phyloP scores from a whole-genome alignment of 2,113 vertebrate species.

The Melanocharis versteri region DNA sequence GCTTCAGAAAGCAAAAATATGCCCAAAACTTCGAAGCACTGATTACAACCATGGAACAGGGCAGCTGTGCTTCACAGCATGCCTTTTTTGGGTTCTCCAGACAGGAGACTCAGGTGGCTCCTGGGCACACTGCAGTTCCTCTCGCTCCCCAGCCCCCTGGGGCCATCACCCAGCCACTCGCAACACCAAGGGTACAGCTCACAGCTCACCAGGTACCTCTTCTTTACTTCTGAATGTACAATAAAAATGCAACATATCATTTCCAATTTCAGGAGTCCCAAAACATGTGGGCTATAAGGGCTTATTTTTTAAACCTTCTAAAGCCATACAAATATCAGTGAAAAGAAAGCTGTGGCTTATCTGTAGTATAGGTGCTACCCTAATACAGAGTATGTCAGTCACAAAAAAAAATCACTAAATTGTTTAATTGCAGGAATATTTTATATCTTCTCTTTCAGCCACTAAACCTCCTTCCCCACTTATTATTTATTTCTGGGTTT shows the following conservation, averaged over 20 bases:
- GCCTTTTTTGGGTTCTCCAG: not conserved
- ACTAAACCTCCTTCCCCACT: not conserved
- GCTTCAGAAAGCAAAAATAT: not conserved
- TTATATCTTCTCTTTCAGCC: not conserved
- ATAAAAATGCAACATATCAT: not conserved
- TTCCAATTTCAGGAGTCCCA: not conserved
- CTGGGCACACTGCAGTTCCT: not conserved
- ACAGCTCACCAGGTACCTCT: not conserved
- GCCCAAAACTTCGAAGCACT: not conserved
- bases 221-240: not conserved
- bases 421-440: not conserved
- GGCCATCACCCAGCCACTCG: not conserved
- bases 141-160: not conserved
- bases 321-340: not conserved
- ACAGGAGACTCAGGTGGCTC: not conserved
- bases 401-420: not conserved
- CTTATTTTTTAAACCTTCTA: not conserved
- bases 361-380: not conserved
- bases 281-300: accelerated
- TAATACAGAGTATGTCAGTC: not conserved
- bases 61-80: not conserved
- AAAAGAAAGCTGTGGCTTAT: not conserved
- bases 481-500: not conserved
- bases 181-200: no score
- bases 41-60: not conserved